Evolutionary conservation across 2,113 vertebrate species (phyloP).

Genomic region (Passer montanus): DNA sequence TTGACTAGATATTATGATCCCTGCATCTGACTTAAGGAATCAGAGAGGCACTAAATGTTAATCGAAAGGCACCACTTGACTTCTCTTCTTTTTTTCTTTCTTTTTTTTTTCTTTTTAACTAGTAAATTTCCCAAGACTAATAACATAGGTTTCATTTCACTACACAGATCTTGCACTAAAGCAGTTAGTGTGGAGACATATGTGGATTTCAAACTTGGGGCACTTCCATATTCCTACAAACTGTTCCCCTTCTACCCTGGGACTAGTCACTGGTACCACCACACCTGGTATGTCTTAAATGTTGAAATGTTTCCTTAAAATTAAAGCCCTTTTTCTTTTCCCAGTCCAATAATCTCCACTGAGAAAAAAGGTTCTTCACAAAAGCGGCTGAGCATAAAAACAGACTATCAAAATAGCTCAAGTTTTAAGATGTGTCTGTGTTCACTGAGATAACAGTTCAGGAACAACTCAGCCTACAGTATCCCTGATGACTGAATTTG

Average conservation of each 20-base stretch:
- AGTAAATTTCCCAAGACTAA: neutral
- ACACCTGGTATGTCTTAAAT: neutral
- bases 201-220: neutral
- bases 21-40: neutral
- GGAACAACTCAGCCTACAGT: neutral
- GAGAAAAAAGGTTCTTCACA: neutral
- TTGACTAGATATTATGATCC: neutral
- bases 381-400: neutral
- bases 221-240: neutral
- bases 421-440: neutral
- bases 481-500: neutral
- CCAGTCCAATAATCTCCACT: neutral
- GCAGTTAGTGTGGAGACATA: neutral
- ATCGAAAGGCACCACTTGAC: neutral
- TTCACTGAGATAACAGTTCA: neutral
- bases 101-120: neutral
- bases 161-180: neutral
- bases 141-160: neutral
- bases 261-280: neutral
- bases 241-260: neutral
- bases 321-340: neutral
- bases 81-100: neutral
- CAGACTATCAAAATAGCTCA: neutral
- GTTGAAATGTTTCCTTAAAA: neutral
- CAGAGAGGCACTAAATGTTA: neutral